These are phyloP conservation scores for Seriola quinqueradiata DNA, from an alignment of 2,113 vertebrate species.

Conservation along the genomic window DNA sequence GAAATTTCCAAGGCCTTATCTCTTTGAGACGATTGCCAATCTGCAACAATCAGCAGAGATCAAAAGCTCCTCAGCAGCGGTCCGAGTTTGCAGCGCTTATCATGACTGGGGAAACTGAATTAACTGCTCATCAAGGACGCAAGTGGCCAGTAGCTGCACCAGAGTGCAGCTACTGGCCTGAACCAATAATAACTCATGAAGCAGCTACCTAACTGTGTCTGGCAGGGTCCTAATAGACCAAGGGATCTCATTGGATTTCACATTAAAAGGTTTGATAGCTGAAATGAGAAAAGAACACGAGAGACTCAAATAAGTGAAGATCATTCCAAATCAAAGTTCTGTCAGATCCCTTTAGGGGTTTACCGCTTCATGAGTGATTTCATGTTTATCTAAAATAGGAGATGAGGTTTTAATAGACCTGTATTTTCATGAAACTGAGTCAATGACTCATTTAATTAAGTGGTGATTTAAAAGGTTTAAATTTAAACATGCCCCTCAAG, in stretches of 20 bases:
- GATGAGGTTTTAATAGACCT: slow-evolving; percentile 27
- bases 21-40: slow-evolving; percentile 64
- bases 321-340: slow-evolving; percentile 28
- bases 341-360: slow-evolving; percentile 30
- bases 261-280: slow-evolving; percentile 51
- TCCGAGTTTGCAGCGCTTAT: slow-evolving; percentile 33
- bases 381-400: slow-evolving; percentile 22
- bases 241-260: slow-evolving; percentile 45
- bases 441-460: slow-evolving; percentile 13
- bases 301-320: slow-evolving; percentile 15
- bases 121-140: slow-evolving; percentile 46
- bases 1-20: slow-evolving; percentile 64
- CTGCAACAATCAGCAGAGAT: slow-evolving; percentile 72
- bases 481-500: slow-evolving; percentile 1
- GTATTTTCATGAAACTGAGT: slow-evolving; percentile 30
- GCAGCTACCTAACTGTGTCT: slow-evolving; percentile 44
- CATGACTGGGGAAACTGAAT: slow-evolving; percentile 58
- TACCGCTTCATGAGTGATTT: slow-evolving; percentile 28
- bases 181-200: slow-evolving; percentile 35
- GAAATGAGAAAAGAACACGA: slow-evolving; percentile 15
- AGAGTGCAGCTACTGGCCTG: slow-evolving; percentile 15
- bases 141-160: slow-evolving; percentile 30
- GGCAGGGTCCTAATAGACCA: slow-evolving; percentile 56
- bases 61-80: slow-evolving; percentile 56
- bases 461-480: slow-evolving; percentile 26